A percentile compares a stretch with the other conserved stretches of the same genome.
These are phyloP conservation scores for Hemaris fuciformis DNA, from an alignment of 2,888 invertebrate species.

Conservation along the genomic window DNA sequence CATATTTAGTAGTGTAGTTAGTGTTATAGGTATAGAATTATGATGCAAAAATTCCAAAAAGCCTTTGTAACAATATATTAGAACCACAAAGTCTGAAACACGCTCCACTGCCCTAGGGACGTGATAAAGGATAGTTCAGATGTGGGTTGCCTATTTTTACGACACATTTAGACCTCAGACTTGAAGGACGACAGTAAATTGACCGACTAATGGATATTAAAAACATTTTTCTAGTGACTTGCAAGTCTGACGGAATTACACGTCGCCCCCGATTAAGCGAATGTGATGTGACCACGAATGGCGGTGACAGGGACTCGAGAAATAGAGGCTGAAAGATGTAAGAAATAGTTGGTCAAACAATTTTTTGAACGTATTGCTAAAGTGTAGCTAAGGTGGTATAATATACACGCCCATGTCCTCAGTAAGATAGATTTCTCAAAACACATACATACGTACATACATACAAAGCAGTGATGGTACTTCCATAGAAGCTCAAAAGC, in stretches of 20 bases:
- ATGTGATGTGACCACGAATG: background rate
- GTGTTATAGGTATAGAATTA: too few species aligned
- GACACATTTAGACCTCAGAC: background rate
- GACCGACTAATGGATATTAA: background rate
- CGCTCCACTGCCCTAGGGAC: background rate
- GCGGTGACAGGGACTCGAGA: background rate
- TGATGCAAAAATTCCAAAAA: too few species aligned
- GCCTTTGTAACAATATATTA: background rate
- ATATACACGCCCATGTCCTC: too few species aligned
- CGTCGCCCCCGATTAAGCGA: background rate
- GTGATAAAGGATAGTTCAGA: background rate
- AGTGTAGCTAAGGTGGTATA: too few species aligned
- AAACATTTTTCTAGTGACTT: conserved; percentile 5
- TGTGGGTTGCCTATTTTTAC: background rate
- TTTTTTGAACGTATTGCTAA: too few species aligned
- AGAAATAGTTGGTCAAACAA: too few species aligned
- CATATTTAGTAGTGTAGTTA: too few species aligned
- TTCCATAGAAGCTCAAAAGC: too few species aligned
- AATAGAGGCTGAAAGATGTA: background rate
- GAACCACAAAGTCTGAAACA: background rate
- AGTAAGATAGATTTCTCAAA: too few species aligned
- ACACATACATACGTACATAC: too few species aligned
- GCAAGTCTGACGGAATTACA: background rate
- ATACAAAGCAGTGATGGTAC: too few species aligned
- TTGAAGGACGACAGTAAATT: background rate